Conservation (phyloP, 2,113 vertebrate species). For the Columbina picui region DNA sequence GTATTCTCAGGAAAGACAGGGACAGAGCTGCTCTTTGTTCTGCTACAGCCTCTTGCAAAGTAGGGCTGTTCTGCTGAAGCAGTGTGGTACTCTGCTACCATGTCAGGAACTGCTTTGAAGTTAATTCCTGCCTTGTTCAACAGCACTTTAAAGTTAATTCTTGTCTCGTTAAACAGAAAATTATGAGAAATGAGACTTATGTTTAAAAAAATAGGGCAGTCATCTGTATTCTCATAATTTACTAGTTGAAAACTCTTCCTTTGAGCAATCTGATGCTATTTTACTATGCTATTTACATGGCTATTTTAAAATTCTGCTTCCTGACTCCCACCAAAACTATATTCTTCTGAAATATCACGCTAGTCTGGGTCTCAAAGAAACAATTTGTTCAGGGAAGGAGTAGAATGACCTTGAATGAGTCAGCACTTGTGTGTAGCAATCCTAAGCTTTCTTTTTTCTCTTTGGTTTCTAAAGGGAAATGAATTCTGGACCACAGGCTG, state of each 20-base stretch:
- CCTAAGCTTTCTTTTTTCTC: not conserved
- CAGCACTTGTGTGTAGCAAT: constrained; percentile 8
- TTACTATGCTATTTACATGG: not conserved
- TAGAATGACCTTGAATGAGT: constrained; percentile 43
- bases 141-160: not conserved
- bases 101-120: not conserved
- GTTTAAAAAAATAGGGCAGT: not conserved
- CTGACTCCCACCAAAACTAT: not conserved
- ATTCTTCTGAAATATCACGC: not conserved
- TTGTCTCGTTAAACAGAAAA: not conserved
- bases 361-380: not conserved
- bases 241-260: not conserved
- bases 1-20: not conserved
- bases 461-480: constrained; percentile 17
- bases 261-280: not conserved
- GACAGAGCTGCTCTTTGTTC: not conserved
- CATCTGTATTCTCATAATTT: not conserved
- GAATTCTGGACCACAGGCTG: constrained; percentile 1
- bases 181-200: not conserved
- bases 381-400: not conserved
- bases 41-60: not conserved
- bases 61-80: not conserved
- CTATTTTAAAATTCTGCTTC: not conserved
- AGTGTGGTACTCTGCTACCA: not conserved
- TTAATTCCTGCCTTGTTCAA: not conserved